Evolutionary conservation across 1,140 invertebrate genomes (phyloP).

Genomic region (Zaprionus nigranus): DNA sequence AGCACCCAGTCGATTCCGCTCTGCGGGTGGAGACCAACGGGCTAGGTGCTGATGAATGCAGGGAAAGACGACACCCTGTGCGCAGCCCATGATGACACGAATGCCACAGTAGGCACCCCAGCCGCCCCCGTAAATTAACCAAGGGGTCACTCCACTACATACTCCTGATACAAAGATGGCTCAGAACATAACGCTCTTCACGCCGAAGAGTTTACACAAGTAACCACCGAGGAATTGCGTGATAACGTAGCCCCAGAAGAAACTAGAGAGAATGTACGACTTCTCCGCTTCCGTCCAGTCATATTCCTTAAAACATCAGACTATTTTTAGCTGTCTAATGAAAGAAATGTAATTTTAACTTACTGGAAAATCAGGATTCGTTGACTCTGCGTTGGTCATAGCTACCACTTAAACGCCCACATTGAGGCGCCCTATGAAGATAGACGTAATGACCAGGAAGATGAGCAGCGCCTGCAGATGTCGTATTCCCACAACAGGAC

Average conservation of each 20-base stretch:
- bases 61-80: slow-evolving; percentile 92
- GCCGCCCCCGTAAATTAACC: slow-evolving; percentile 72
- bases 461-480: slow-evolving; percentile 68
- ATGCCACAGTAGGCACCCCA: slow-evolving; percentile 87
- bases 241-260: slow-evolving; percentile 87
- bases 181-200: slow-evolving; percentile 87
- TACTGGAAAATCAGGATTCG: slow-evolving; percentile 86
- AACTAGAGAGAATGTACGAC: slow-evolving; percentile 87
- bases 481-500: slow-evolving; percentile 62
- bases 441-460: slow-evolving; percentile 55
- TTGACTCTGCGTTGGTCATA: slow-evolving; percentile 69
- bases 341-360: not conserved
- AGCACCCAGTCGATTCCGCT: slow-evolving; percentile 87
- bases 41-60: slow-evolving; percentile 88
- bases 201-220: slow-evolving; percentile 87
- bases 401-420: slow-evolving; percentile 69
- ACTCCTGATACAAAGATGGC: slow-evolving; percentile 85
- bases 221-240: slow-evolving; percentile 89
- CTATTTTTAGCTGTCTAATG: no score
- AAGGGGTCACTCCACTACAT: slow-evolving; percentile 84
- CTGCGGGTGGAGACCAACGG: slow-evolving; percentile 85
- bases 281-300: slow-evolving; percentile 85
- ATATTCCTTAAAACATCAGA: slow-evolving; percentile 68
- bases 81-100: slow-evolving; percentile 90
- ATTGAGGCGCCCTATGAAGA: slow-evolving; percentile 69